These are phyloP conservation scores for Choloepus hoffmanni DNA, from an alignment of 2,113 vertebrate genomes.

Conservation along the genomic window DNA sequence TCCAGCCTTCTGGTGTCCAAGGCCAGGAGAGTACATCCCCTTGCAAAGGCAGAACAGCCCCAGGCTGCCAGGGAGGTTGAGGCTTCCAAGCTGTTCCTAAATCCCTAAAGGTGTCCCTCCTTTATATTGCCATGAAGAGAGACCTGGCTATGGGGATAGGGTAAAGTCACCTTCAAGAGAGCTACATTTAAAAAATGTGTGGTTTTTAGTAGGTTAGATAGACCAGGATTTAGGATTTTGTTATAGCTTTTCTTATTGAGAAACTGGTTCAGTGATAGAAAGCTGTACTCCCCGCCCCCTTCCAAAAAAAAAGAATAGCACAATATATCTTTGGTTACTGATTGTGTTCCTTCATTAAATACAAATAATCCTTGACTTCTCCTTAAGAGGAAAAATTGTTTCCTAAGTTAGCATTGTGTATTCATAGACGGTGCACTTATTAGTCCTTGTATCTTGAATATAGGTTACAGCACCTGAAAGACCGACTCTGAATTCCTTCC, in stretches of 20 bases:
- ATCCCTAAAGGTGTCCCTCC: neutral
- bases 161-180: neutral
- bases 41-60: neutral
- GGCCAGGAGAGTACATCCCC: rapidly evolving
- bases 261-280: neutral
- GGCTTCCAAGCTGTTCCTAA: neutral
- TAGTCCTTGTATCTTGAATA: neutral
- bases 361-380: neutral
- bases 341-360: neutral
- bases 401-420: neutral
- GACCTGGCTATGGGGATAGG: neutral
- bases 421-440: neutral
- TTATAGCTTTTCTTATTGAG: neutral
- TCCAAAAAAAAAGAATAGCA: neutral
- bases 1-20: neutral
- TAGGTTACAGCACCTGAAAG: neutral
- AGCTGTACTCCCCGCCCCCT: no score
- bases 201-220: constrained; percentile 22
- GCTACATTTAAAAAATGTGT: neutral
- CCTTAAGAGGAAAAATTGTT: neutral
- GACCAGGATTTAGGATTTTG: neutral
- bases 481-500: neutral
- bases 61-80: neutral
- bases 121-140: neutral
- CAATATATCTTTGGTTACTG: neutral